Evolutionary conservation across 2,797 vertebrate genomes (phyloP).

Genomic region (Enteromius viviparus): DNA sequence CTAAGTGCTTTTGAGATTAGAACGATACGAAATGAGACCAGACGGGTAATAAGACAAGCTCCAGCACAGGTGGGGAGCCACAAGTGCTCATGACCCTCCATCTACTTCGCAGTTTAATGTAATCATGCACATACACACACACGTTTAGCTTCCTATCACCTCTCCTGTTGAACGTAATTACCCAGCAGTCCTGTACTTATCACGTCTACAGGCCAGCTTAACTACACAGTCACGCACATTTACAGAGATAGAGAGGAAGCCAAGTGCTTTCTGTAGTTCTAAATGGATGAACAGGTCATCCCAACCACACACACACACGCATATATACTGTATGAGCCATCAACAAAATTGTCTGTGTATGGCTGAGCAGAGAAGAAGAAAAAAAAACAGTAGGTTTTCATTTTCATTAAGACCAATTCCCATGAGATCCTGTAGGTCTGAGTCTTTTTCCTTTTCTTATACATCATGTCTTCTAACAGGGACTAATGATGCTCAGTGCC

Average conservation of each 20-base stretch:
- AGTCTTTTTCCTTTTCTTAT: conserved; percentile 46
- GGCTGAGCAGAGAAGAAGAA: neutral
- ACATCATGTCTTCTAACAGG: conserved; percentile 53
- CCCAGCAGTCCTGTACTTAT: conserved; percentile 45
- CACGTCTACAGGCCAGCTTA: conserved; percentile 32
- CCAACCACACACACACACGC: neutral
- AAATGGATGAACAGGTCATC: conserved; percentile 29
- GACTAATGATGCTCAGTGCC: conserved; percentile 53
- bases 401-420: conserved; percentile 44
- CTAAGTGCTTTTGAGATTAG: conserved; percentile 52
- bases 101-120: conserved; percentile 54
- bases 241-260: neutral
- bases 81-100: conserved; percentile 53
- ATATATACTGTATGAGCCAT: neutral
- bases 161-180: conserved; percentile 42
- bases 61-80: conserved; percentile 28
- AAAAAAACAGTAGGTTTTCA: conserved; percentile 32
- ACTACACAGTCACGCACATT: conserved; percentile 30
- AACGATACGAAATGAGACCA: conserved; percentile 36
- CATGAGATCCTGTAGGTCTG: conserved; percentile 47
- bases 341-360: conserved; percentile 4
- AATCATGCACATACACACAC: conserved; percentile 53
- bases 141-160: conserved; percentile 48
- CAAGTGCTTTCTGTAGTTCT: neutral
- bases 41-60: conserved; percentile 53